Conservation (phyloP, 1,140 invertebrate species). For the Drosophila mayri region DNA sequence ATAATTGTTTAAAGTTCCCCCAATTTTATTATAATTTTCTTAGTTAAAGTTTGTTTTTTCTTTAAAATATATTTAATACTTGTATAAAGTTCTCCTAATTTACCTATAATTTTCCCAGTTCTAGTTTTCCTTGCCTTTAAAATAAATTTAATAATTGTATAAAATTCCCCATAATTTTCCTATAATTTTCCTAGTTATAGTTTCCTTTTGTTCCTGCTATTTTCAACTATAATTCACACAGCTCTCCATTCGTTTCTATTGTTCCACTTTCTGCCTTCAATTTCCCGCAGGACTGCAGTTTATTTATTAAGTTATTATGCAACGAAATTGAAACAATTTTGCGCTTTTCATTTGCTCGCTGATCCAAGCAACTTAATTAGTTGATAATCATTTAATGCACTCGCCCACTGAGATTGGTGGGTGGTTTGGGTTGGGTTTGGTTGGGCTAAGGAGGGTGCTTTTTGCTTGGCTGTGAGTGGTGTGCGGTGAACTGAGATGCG, state of each 20-base stretch:
- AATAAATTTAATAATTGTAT: too few relatives aligned
- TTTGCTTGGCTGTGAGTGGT: conserved; percentile 15
- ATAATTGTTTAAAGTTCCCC: too few relatives aligned
- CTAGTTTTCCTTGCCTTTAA: too few relatives aligned
- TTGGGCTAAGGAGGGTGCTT: not conserved
- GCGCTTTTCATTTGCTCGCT: conserved; percentile 23
- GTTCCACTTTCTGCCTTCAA: not conserved
- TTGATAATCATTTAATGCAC: conserved; percentile 80
- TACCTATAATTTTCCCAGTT: too few relatives aligned
- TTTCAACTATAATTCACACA: not conserved
- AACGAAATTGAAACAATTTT: conserved; percentile 42
- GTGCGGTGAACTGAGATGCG: conserved; percentile 32
- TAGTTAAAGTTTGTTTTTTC: too few relatives aligned
- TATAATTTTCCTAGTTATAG: not conserved
- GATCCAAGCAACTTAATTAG: conserved; percentile 70
- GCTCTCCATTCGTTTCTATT: not conserved
- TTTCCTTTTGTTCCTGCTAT: not conserved
- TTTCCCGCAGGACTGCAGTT: conserved; percentile 24
- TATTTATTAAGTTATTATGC: conserved; percentile 41
- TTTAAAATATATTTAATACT: too few relatives aligned
- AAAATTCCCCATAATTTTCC: too few relatives aligned
- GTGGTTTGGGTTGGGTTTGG: not conserved
- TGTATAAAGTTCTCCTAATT: too few relatives aligned
- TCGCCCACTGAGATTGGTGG: conserved; percentile 44
- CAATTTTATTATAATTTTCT: too few relatives aligned